A percentile compares a stretch with the other conserved stretches of the same genome.
Evolutionary conservation across 2,797 vertebrate genomes (phyloP).

Genomic region (Spinibarbus caldwelli): DNA sequence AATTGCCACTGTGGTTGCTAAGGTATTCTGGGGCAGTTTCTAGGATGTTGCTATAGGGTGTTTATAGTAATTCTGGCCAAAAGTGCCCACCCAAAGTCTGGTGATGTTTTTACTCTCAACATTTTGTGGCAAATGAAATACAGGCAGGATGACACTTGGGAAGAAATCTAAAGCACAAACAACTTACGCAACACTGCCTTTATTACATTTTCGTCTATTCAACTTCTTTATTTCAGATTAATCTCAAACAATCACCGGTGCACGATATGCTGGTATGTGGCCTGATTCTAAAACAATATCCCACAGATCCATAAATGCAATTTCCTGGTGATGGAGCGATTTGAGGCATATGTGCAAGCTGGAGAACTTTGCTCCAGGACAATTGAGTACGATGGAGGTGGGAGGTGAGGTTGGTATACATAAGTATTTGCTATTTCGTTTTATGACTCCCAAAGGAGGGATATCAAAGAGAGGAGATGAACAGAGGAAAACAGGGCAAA

Average conservation of each 20-base stretch:
- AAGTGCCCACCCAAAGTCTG: background rate
- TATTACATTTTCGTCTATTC: constrained; percentile 34
- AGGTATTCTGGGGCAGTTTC: background rate
- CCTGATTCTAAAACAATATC: constrained; percentile 68
- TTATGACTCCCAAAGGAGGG: constrained; percentile 68
- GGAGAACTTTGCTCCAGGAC: constrained; percentile 63
- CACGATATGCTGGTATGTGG: constrained; percentile 55
- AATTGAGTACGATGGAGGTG: constrained; percentile 50
- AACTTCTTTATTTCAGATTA: constrained; percentile 47
- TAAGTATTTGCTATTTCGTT: constrained; percentile 61
- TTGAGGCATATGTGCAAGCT: constrained; percentile 53
- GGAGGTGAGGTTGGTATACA: constrained; percentile 66
- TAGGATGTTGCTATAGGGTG: background rate
- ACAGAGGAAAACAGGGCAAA: constrained; percentile 51
- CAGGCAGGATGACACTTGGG: background rate
- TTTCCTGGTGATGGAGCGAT: constrained; percentile 62
- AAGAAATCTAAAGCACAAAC: constrained; percentile 28
- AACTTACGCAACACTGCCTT: constrained; percentile 42
- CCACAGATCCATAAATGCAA: constrained; percentile 54
- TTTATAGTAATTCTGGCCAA: background rate
- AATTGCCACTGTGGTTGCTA: background rate
- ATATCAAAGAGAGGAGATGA: constrained; percentile 49
- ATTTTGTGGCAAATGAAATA: constrained; percentile 4
- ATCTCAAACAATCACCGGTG: constrained; percentile 48
- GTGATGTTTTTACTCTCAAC: background rate